Conservation (phyloP, 1,140 invertebrate species). For the Tetraneura akinire region DNA sequence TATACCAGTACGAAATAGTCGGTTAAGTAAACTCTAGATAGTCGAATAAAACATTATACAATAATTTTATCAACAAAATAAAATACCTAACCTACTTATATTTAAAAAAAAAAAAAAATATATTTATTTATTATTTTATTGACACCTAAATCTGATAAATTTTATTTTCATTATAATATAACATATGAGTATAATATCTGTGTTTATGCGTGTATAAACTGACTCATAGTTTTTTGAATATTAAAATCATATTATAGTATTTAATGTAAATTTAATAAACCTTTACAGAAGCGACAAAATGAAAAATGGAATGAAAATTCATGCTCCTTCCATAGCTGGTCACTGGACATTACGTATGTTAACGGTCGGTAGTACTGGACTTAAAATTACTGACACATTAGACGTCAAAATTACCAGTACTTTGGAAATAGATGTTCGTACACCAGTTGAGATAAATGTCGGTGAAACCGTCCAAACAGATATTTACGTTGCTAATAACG, state of each 20-base stretch:
- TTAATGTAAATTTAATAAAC: background rate
- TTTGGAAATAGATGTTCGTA: slow-evolving; percentile 64
- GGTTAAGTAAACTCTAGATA: background rate
- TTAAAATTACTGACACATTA: slow-evolving; percentile 63
- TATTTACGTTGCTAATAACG: slow-evolving; percentile 68
- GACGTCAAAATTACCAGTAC: slow-evolving; percentile 65
- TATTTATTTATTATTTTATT: too few species aligned
- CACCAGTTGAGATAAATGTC: slow-evolving; percentile 64
- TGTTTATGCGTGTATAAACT: background rate
- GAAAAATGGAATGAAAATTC: slow-evolving; percentile 63
- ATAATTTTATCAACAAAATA: background rate
- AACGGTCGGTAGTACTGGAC: slow-evolving; percentile 60
- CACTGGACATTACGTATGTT: slow-evolving; percentile 66
- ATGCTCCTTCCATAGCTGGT: slow-evolving; percentile 64
- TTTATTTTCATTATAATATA: too few species aligned
- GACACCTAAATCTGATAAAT: too few species aligned
- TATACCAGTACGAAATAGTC: background rate
- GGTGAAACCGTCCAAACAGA: slow-evolving; percentile 67
- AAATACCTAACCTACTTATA: too few species aligned
- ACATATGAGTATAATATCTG: too few species aligned
- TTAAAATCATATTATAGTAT: too few species aligned
- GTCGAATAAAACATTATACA: slow-evolving; percentile 25
- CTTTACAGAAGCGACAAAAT: slow-evolving; percentile 57
- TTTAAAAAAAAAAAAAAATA: too few species aligned
- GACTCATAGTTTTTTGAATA: background rate